Conservation (phyloP, 2,113 vertebrate genomes). For the Elaphurus davidianus region DNA sequence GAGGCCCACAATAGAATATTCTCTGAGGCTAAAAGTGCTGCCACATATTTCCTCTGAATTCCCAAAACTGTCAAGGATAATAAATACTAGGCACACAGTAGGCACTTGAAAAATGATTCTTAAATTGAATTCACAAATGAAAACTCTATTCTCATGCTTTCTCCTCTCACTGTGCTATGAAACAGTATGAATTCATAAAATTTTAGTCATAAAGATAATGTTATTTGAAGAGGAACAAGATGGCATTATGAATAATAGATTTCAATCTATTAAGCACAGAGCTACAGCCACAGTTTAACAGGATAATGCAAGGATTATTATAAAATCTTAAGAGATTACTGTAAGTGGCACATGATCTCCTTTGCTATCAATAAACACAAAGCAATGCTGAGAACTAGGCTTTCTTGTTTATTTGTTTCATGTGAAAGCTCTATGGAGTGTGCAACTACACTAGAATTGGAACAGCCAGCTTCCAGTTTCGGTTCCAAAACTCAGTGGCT, state of each 20-base stretch:
- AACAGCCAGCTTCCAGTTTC: background rate
- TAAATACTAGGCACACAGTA: background rate
- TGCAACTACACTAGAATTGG: background rate
- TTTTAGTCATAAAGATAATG: conserved; percentile 54
- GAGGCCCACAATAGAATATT: background rate
- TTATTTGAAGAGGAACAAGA: conserved; percentile 63
- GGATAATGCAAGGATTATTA: conserved; percentile 66
- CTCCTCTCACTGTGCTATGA: conserved; percentile 17
- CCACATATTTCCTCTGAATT: background rate
- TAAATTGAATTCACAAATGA: background rate
- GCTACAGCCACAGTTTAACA: conserved; percentile 51
- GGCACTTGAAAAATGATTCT: background rate
- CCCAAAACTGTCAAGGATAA: background rate
- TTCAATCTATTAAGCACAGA: conserved; percentile 63
- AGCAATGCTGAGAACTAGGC: conserved; percentile 1
- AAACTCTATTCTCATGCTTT: conserved; percentile 34
- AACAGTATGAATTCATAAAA: conserved; percentile 49
- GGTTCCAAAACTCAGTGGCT: background rate
- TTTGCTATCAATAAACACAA: conserved; percentile 27
- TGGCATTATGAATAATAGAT: conserved; percentile 71
- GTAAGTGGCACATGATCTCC: conserved; percentile 27
- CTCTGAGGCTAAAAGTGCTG: background rate
- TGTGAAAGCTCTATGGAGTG: background rate
- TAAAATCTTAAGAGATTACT: conserved; percentile 67
- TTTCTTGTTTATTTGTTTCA: conserved; percentile 8